Base-by-base conservation (phyloP, 2,113 vertebrate species). In the Bostrychus sinensis region DNA sequence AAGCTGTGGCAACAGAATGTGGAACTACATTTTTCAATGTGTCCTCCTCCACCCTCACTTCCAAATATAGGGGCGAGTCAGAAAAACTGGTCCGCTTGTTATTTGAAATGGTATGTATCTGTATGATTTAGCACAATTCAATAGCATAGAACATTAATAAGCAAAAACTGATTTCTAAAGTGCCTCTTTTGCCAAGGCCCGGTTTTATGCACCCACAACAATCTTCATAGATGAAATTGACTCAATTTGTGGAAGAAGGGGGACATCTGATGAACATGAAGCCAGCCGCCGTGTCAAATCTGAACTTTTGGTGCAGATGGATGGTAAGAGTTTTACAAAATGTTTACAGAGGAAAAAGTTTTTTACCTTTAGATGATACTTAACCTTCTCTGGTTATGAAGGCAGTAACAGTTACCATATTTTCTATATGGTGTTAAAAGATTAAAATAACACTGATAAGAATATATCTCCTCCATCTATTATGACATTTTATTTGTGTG, bases 181-280 rank as follows among this genome's bases (percentile, higher is more conserved):
- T 7, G 4, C 22, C 6, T 36, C 22, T 67, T 58, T 66, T 51
- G 16, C 14, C 6, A 51, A 99, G 97, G 97, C 97, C 71, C 92
- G 96, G 58, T 99, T 97, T 90, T 98, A 99, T 67, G 96, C 97
- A 41, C 97, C 97, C 0, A 95, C 96, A 36, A 99, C 97, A 43
- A 98, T 99, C 90, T 99, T 99, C 86, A 97, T 99, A 61, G 97
- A 99, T 50, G 97, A 99, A 86, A 96, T 99, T 16, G 97, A 99
- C 80, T 98, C 97, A 42, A 98, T 99, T 64, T 99, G 97, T 62
- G 94, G 96, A 71, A 93, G 97, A 55, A 93, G 97, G 78, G 97
- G 97, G 34, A 98, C 95, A 6, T 98, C 97, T 0, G 96, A 99
- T 60, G 97, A 99, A 55, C 97, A 99, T 0, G 97, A 99, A 83